A percentile compares a stretch with the other conserved stretches of the same genome.
Conservation (phyloP, 1,140 invertebrate genomes). For the Achatina immaculata region DNA sequence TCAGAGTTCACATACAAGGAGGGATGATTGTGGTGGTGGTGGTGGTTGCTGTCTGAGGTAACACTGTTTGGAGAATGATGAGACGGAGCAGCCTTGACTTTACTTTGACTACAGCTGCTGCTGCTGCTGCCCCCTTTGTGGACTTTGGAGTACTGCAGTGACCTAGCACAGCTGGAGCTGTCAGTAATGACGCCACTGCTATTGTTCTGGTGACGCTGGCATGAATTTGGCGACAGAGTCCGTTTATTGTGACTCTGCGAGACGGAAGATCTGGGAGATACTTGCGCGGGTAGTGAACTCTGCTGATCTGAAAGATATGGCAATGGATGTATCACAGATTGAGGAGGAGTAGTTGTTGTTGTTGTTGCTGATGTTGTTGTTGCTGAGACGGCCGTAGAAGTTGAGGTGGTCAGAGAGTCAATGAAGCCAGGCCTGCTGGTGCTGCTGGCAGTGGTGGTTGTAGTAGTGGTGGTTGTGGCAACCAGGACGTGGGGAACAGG, state of each 20-base stretch:
- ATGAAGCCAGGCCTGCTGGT: conserved; percentile 7
- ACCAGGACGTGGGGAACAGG: conserved; percentile 11
- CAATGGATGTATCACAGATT: conserved; percentile 12
- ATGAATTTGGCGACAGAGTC: neutral
- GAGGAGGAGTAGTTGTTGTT: neutral
- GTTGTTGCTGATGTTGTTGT: neutral
- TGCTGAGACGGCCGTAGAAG: neutral
- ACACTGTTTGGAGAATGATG: neutral
- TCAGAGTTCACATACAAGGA: neutral
- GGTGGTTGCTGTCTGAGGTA: neutral
- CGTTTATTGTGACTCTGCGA: neutral
- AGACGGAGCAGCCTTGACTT: neutral
- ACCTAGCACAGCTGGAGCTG: conserved; percentile 27
- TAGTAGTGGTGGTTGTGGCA: conserved; percentile 18
- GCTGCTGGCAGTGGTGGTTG: conserved; percentile 10
- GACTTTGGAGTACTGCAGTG: conserved; percentile 18
- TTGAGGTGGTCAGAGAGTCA: conserved; percentile 1
- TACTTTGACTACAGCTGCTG: neutral
- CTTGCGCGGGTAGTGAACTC: neutral
- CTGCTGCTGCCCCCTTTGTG: too few species aligned
- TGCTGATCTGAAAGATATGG: neutral
- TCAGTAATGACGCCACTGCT: neutral
- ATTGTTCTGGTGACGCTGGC: neutral
- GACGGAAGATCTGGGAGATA: neutral
- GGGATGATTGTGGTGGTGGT: neutral